Evolutionary conservation across 2,888 invertebrate genomes (phyloP), one percentile per base, ranked within the genome.

Genomic region (Drosophila quinaria): DNA sequence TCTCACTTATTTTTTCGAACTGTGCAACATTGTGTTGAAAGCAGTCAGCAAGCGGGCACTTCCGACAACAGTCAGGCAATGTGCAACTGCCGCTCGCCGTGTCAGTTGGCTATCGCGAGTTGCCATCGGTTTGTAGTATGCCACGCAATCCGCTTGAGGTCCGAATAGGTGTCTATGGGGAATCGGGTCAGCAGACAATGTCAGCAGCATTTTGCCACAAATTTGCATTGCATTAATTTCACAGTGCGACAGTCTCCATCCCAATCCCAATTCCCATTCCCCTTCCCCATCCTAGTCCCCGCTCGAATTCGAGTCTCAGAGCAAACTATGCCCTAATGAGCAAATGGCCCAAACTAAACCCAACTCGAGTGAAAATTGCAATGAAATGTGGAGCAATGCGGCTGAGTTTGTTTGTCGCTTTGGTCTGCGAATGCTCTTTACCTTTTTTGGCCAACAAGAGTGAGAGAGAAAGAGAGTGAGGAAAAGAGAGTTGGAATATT

Each of bases 121-220:
- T 60, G 62, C 54, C 61, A 79, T 75, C 78, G 54, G 39, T 54
- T 65, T 74, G 78, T 64, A 73, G 75, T 70, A 50, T 74, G 72
- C 63, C 71, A 71, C 61, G 72, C 70, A 63, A 78, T 63, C 37
- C 66, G 55, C 44, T 55, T 15, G 49, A 42, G 37, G 29, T 31
- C 59, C 47, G 64, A 46, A 72, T 72, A 65, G 73, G 70, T 79
- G 80, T 81, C 84, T 78, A 64, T 73, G 68, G 90, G 88, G 84
- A 88, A 87, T 80, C 81, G 78, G 87, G 88, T 89, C 90, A 89
- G 82, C 86, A 82, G 87, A 84, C 88, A 82, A 78, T 79, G 81
- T 84, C 80, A 80, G 87, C 79, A 66, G 60, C 77, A 63, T 70
- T 70, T 75, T 71, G 80, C 71, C 78, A 74, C 79, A 74, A 80